Evolutionary conservation across 2,888 invertebrate species (phyloP), one percentile per base, ranked within the genome.

Genomic region (Diadegma fenestrale): DNA sequence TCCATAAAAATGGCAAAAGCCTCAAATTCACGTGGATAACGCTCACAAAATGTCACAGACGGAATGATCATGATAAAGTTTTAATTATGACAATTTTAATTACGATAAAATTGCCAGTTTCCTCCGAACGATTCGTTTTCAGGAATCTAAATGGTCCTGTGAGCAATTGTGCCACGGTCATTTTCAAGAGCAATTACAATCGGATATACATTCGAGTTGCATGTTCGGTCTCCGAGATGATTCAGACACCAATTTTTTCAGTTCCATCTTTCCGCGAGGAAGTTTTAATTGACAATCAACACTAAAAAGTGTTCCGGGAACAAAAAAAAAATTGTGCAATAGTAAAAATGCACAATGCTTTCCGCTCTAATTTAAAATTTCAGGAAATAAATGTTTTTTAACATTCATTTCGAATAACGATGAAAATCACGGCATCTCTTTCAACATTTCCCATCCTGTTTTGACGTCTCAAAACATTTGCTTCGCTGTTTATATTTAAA

Each of bases 111-210:
- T 61, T 22, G 22, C n/a, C 37, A 6, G 69, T 66, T 41, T 66
- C 19, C n/a, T 41, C 19, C 17, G n/a, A 14, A 51, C 64, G 48
- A 51, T 30, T 30, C 77, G 66, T 54, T 83, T 73, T 68, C 63
- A 66, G 64, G 19, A 69, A 30, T 76, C 61, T 45, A 43, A 77
- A 86, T 86, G 88, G 87, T 88, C 86, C 88, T 79, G 82, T 87
- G 87, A 88, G 82, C 88, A 89, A 87, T 88, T 73, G 80, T 88
- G 89, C 88, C 89, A 89, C 80, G 89, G 89, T 82, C 89, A 79
- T 72, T 85, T 78, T 48, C 86, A 79, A 87, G 85, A 86, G 84
- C 84, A 85, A 73, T 76, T 79, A 51, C 63, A 63, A 26, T 78
- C 54, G 63, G 45, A 85, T 69, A 45, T 61, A 22, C 48, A 75